Evolutionary conservation across 2,797 vertebrate genomes (phyloP).

Genomic region (Cetoscarus ocellatus): DNA sequence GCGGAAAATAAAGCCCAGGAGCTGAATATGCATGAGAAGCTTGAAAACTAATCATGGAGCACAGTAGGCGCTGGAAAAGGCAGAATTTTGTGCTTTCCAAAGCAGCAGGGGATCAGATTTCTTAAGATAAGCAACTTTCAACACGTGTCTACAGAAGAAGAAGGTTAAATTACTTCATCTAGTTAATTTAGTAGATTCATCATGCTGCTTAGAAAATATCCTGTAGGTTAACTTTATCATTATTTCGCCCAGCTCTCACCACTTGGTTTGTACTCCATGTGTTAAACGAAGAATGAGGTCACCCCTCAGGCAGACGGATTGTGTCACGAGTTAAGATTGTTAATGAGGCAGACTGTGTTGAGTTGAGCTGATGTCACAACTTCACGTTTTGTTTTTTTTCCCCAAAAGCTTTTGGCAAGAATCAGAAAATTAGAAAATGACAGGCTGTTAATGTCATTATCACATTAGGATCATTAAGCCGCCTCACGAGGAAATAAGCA

Average conservation of each 20-base stretch:
- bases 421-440: constrained; percentile 41
- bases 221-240: constrained; percentile 17
- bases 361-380: constrained; percentile 54
- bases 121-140: constrained; percentile 43
- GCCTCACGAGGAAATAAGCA: constrained; percentile 46
- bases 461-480: constrained; percentile 44
- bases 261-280: constrained; percentile 50
- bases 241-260: constrained; percentile 43
- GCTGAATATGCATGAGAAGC: constrained; percentile 75
- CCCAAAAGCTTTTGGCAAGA: constrained; percentile 4
- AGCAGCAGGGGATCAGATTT: constrained; percentile 35
- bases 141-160: constrained; percentile 21
- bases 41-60: constrained; percentile 78
- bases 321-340: constrained; percentile 56
- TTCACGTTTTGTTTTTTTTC: constrained; percentile 32
- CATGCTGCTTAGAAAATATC: constrained; percentile 32
- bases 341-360: constrained; percentile 43
- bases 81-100: constrained; percentile 29
- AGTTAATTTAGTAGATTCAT: constrained; percentile 36
- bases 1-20: constrained; percentile 78
- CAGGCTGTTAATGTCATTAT: constrained; percentile 64
- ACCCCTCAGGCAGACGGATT: constrained; percentile 41
- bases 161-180: constrained; percentile 34
- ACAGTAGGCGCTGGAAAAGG: constrained; percentile 65
- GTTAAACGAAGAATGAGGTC: constrained; percentile 65